A percentile compares a stretch with the other conserved stretches of the same genome.
Conservation (phyloP, 30 jellyfish, hydroid and myxozoan species). For the Turritopsis rubra region DNA sequence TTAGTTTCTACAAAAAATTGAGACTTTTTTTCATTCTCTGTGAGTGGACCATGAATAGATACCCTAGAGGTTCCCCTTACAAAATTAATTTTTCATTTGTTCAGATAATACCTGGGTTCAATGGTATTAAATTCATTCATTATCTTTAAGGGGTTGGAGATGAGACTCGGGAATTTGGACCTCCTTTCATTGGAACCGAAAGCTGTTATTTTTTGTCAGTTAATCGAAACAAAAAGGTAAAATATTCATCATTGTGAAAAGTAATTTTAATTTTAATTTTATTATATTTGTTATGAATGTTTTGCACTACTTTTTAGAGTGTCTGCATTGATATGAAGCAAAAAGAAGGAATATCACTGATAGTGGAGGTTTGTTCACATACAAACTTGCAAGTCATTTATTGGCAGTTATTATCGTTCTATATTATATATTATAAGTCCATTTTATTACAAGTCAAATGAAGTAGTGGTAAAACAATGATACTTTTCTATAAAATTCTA, state of each 20-base stretch:
- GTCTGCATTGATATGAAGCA: slow-evolving; percentile 55
- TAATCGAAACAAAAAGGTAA: slow-evolving; percentile 85
- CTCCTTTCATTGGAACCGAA: slow-evolving; percentile 84
- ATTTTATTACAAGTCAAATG: too few relatives aligned
- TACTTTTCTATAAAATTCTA: too few relatives aligned
- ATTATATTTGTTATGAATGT: neutral
- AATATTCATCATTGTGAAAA: neutral
- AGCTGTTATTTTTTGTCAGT: slow-evolving; percentile 81
- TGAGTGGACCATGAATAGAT: too few relatives aligned
- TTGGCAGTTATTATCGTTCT: neutral
- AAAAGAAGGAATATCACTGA: slow-evolving; percentile 41
- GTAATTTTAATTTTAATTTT: neutral
- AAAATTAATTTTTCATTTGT: too few relatives aligned
- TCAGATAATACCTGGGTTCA: neutral
- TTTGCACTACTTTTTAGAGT: slow-evolving; percentile 25
- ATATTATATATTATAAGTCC: too few relatives aligned
- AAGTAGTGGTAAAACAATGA: too few relatives aligned
- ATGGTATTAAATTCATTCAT: neutral
- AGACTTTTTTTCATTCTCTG: too few relatives aligned
- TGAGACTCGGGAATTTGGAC: slow-evolving; percentile 87
- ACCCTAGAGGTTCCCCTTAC: too few relatives aligned
- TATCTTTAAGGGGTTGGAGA: slow-evolving; percentile 56
- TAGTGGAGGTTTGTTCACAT: slow-evolving; percentile 20
- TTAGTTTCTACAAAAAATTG: too few relatives aligned
- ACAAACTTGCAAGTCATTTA: neutral